Base-by-base conservation (phyloP, 2,888 invertebrate species). In the Tenthredo livida region DNA sequence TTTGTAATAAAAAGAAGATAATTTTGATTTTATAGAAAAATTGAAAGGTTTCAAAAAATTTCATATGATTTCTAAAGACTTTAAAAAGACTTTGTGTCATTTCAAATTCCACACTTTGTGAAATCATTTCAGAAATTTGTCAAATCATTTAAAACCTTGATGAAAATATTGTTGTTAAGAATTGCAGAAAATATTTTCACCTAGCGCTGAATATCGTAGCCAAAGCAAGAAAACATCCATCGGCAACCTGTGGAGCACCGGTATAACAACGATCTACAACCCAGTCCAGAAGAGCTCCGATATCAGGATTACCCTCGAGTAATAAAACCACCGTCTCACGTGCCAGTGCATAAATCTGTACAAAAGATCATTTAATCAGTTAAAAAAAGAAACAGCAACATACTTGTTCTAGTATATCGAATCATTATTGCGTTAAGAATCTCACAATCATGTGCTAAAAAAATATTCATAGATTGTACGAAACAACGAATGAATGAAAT, bases 211-310 rank as follows among this genome's bases (percentile, higher is more conserved):
- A 99, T 89, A 99, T 98, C 9, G 98, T 97, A 5, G 99, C 98
- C 84, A 99, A 95, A 4, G 99, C 98, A 92, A 98, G 95, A 93
- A 99, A 99, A 93, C 99, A 99, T 1, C 98, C 98, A 93, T 99
- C 99, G 1, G 99, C 98, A 61, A 99, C 98, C 87, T 97, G 96
- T 2, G 97, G 96, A 9, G 96, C 94, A 7, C 98, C 98, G 0
- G 98, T 99, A 93, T 98, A 99, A 93, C 99, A 99, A 85, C 98
- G 96, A 94, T 99, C 98, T 78, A 99, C 98, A 0, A 98, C 97
- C 99, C 99, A 99, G 94, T 99, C 99, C 72, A 99, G 94, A 83
- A 99, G 94, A 6, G 97, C 96, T 0, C 98, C 97, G 88, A 97
- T 97, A 92, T 98, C 98, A 0, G 98, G 97, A 94, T 99, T 99